Base-by-base conservation (phyloP, 2,113 vertebrate species). In the Siniperca chuatsi region DNA sequence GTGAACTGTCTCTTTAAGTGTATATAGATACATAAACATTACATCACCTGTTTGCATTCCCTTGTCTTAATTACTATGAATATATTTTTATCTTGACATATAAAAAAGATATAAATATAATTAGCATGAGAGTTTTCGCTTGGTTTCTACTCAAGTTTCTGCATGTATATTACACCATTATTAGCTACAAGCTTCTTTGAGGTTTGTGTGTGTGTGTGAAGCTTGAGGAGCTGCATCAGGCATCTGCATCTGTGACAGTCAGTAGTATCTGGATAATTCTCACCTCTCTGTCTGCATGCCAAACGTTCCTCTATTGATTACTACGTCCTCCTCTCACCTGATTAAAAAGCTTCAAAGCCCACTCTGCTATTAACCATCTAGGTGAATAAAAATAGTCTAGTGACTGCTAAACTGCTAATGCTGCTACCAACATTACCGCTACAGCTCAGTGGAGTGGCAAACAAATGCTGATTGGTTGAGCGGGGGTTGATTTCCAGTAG, bases 251-350 rank as follows among this genome's bases (percentile, higher is more conserved):
- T 75, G 13, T 52, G 21, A 9, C 40, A 74, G 44, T 78, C 77
- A 74, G 55, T 66, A 85, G 79, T 37, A 65, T 80, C 21, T 78
- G 37, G 62, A 79, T 89, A 88, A 88, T 86, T 84, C 54, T 58
- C 50, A 61, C 8, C 9, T 48, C 61, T 79, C 61, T n/a, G 44
- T 74, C 62, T 6, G 11, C 78, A 89, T 81, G n/a, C 84, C 81
- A 73, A 71, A 78, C 54, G 21, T 90, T 85, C 88, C 80, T 84
- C 50, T 37, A 67, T 44, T 84, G 69, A 75, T 84, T 69, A 66
- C 52, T 57, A 58, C 42, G 1, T 84, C 60, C 58, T 50, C 70
- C 71, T 13, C 65, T 72, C 61, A 37, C 42, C 57, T 85, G 72
- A 87, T 90, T 60, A 54, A 69, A 80, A 79, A 79, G 50, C 79